Evolutionary conservation across 2,888 invertebrate species (phyloP), one percentile per base, ranked within the genome.

Genomic region (Campoletis raptor): DNA sequence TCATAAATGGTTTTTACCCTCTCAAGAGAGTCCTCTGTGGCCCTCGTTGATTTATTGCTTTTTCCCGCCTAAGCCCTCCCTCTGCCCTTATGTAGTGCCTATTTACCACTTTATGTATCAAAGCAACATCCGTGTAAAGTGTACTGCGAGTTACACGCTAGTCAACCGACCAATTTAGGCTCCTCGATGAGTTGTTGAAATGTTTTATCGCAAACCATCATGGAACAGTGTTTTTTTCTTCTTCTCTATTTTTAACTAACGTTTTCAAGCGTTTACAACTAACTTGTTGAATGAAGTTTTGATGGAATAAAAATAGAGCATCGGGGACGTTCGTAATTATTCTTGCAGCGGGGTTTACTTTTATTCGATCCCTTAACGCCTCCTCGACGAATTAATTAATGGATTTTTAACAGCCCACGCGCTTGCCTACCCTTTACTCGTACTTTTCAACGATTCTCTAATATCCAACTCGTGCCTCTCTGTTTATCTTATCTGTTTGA

Each of bases 21-120:
- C 72, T 76, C 24, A 45, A 52, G 77, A 82, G 81, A 70, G 69
- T 77, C 73, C 61, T 77, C 77, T 78, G 66, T 72, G 81, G 81
- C 61, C 42, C 82, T 82, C 85, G 82, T 83, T 86, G 86, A 86
- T 86, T 86, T 83, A 78, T 86, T 81, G 73, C 73, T 85, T 85
- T 76, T 48, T 67, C 45, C 45, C 61, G 30, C 61, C 61, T 61
- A 30, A 30, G 15, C 24, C 76, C 45, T 42, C 24, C 66, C 48
- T 30, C 24, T 42, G 30, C 36, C 45, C 61, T 48, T 36, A 40
- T 42, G 64, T 48, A 45, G 66, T 64, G 40, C 72, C 45, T 76
- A 81, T 85, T 80, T 85, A 66, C 76, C 54, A 48, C 73, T 40
- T 54, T 66, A 52, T 78, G 77, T 57, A 78, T 85, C 81, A 81